Percentiles rank a stretch among this genome's conserved stretches.
Evolutionary conservation across 2,888 invertebrate genomes (phyloP).

Genomic region (Flexamia atlantica): DNA sequence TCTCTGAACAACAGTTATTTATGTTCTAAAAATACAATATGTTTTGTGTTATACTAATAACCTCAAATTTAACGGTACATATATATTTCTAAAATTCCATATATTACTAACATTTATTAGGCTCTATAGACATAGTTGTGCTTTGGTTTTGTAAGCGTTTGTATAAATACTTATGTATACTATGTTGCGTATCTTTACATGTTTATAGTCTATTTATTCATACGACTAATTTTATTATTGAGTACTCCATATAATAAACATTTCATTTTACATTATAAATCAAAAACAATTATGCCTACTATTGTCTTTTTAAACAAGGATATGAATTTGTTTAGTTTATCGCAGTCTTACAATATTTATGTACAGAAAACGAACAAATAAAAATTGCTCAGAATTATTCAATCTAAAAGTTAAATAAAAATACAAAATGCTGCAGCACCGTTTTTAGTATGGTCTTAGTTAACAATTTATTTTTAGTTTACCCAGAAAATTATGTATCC

Average conservation of each 20-base stretch:
- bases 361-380: no score
- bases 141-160: constrained; percentile 3
- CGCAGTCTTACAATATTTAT: not conserved
- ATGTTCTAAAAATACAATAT: constrained; percentile 20
- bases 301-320: not conserved
- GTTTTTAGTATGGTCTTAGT: no score
- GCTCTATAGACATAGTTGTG: constrained; percentile 6
- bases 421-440: no score
- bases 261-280: not conserved
- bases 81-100: constrained; percentile 28
- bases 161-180: not conserved
- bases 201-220: not conserved
- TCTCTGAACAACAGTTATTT: not conserved
- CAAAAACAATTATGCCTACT: not conserved
- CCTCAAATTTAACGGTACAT: not conserved
- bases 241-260: not conserved
- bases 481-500: no score
- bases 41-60: constrained; percentile 11
- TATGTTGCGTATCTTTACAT: not conserved
- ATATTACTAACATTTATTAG: constrained; percentile 20
- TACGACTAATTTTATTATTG: not conserved
- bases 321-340: not conserved
- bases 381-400: no score
- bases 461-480: no score
- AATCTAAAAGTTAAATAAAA: no score